Percentiles rank a stretch among this genome's conserved stretches.
These are phyloP conservation scores for Nannoperca australis DNA, from an alignment of 2,797 vertebrate species.

Conservation along the genomic window DNA sequence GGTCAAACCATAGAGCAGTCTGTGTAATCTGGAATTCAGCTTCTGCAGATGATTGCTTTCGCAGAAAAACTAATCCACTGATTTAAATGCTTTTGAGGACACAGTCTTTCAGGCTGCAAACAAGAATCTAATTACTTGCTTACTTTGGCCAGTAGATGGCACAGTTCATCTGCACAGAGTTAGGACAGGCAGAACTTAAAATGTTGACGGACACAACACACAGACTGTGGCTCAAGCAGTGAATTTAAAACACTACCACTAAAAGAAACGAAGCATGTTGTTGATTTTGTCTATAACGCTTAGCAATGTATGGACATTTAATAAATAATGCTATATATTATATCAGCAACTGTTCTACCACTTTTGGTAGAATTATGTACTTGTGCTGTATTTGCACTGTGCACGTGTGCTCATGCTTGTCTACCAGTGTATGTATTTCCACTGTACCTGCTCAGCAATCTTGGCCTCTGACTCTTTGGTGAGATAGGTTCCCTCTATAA, in stretches of 20 bases:
- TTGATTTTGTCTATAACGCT: not conserved
- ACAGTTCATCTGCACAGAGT: conserved; percentile 26
- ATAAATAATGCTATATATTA: not conserved
- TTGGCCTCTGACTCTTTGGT: conserved; percentile 90
- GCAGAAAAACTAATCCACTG: conserved; percentile 40
- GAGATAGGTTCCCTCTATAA: conserved; percentile 93
- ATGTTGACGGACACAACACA: not conserved
- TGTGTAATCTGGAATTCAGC: conserved; percentile 38
- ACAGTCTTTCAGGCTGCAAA: conserved; percentile 8
- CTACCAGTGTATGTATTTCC: not conserved
- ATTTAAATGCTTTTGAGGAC: conserved; percentile 55
- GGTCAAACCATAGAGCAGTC: conserved; percentile 16
- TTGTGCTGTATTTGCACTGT: not conserved
- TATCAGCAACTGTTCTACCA: not conserved
- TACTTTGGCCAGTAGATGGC: conserved; percentile 66
- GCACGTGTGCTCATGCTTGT: not conserved
- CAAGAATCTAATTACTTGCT: not conserved
- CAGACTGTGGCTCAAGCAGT: not conserved
- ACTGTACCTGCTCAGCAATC: conserved; percentile 90
- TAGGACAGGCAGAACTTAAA: not conserved
- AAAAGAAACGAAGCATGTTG: not conserved
- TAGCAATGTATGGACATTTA: not conserved
- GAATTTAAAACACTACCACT: not conserved
- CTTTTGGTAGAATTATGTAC: not conserved
- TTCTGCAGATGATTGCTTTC: conserved; percentile 31